phyloP scores from a whole-genome alignment of 2,113 vertebrate genomes.

The Crotalus viridis region DNA sequence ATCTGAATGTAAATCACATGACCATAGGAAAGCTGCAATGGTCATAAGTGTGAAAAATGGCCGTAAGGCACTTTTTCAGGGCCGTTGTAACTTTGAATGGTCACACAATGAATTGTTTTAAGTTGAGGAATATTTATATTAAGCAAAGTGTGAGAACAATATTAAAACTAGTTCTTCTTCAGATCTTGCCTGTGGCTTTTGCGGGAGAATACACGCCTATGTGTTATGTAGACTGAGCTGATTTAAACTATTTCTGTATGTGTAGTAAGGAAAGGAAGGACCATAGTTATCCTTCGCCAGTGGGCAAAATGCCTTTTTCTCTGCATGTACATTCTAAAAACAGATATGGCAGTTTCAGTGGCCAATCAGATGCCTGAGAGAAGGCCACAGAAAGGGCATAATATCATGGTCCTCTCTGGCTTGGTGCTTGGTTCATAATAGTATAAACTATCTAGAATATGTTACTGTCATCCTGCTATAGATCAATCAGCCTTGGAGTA shows the following conservation, averaged over 20 bases:
- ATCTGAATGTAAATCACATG: too few relatives aligned
- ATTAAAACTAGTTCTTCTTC: not conserved
- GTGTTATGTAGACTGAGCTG: not conserved
- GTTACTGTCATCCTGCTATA: not conserved
- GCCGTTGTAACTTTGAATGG: too few relatives aligned
- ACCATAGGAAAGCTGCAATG: too few relatives aligned
- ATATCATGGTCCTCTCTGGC: not conserved
- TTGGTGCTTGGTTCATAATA: not conserved
- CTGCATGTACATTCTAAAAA: not conserved
- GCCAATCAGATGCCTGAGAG: not conserved
- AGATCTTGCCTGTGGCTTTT: not conserved
- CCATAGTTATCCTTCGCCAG: not conserved
- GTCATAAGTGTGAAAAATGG: too few relatives aligned
- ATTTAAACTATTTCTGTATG: not conserved
- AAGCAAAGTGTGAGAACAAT: not conserved
- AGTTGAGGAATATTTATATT: too few relatives aligned
- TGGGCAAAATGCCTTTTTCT: not conserved
- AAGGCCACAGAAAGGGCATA: not conserved
- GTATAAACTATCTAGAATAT: not conserved
- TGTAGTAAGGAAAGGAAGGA: not conserved
- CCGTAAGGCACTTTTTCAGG: too few relatives aligned
- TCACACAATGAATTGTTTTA: too few relatives aligned
- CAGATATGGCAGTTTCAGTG: not conserved
- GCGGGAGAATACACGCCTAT: not conserved
- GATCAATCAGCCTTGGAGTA: not conserved